A percentile compares a stretch with the other conserved stretches of the same genome.
phyloP scores from a whole-genome alignment of 2,797 vertebrate species.

The Sardinella longiceps region DNA sequence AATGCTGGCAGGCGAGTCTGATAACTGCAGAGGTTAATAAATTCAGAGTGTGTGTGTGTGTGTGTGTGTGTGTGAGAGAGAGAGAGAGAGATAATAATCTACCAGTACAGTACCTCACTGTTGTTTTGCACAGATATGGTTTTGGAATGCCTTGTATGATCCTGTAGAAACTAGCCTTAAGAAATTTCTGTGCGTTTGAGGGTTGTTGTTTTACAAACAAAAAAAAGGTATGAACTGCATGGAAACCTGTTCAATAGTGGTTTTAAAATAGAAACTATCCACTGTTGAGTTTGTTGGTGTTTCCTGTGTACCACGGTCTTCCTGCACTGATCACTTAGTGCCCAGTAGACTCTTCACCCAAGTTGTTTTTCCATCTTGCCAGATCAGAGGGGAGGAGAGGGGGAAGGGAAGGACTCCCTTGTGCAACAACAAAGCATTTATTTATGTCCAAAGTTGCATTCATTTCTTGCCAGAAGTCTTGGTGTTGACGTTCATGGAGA shows the following conservation, averaged over 20 bases:
- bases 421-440: too few species aligned
- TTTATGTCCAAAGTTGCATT: too few species aligned
- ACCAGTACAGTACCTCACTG: neutral
- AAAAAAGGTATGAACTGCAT: neutral
- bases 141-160: neutral
- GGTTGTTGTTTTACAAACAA: neutral
- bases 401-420: too few species aligned
- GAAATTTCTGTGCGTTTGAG: neutral
- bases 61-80: conserved; percentile 30
- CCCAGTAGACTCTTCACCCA: too few species aligned
- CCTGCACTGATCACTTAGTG: neutral
- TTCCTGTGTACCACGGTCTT: neutral
- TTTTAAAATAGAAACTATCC: neutral
- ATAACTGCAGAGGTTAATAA: too few species aligned
- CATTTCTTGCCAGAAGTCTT: too few species aligned
- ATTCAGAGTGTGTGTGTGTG: neutral
- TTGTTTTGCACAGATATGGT: neutral
- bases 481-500: too few species aligned
- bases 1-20: too few species aligned
- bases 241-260: neutral
- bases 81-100: too few species aligned
- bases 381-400: too few species aligned
- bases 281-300: neutral
- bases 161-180: neutral
- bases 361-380: too few species aligned